Conservation (phyloP, 2,113 vertebrate species). For the Ivindomyrus marchei region DNA sequence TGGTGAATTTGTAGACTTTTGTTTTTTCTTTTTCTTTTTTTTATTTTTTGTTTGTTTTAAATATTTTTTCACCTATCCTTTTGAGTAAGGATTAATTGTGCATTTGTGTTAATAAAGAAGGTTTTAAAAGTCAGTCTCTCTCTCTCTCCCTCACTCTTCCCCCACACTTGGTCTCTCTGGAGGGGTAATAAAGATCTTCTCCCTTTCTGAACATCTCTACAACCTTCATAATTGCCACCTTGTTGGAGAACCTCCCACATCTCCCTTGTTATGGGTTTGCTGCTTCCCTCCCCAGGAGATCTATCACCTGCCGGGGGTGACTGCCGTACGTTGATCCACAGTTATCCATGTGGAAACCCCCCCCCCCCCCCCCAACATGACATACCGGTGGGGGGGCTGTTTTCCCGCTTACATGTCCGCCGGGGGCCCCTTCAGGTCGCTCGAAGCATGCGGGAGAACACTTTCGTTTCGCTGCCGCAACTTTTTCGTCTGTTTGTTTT, state of each 20-base stretch:
- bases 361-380: not conserved
- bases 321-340: not conserved
- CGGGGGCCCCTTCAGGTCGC: not conserved
- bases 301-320: constrained; percentile 1
- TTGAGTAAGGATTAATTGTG: too few relatives aligned
- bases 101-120: too few relatives aligned
- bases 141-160: not conserved
- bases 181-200: not conserved
- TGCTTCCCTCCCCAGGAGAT: not conserved
- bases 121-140: not conserved
- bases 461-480: not conserved
- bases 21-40: too few relatives aligned
- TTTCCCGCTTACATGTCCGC: not conserved
- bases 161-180: not conserved
- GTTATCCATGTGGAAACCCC: not conserved
- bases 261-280: not conserved
- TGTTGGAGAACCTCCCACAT: not conserved
- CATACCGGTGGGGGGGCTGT: not conserved
- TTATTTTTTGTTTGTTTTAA: too few relatives aligned
- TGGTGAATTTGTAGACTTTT: too few relatives aligned
- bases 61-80: too few relatives aligned
- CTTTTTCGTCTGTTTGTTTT: not conserved
- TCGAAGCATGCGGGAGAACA: not conserved
- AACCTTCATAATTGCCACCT: not conserved
- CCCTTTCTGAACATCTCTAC: not conserved